phyloP scores from a whole-genome alignment of 1,140 invertebrate genomes.

The Artemia franciscana region DNA sequence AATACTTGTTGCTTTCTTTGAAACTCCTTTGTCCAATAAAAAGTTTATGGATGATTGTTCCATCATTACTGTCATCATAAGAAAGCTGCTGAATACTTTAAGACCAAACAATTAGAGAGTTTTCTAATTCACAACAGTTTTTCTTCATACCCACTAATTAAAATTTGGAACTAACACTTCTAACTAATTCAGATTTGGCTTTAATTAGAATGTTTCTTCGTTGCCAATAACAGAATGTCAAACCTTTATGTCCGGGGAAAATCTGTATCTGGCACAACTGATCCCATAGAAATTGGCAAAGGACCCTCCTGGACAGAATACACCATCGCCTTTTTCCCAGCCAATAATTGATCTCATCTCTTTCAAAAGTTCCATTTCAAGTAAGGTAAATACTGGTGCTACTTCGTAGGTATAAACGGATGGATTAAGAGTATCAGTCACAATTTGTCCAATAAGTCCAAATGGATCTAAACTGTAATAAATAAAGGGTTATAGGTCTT shows the following conservation, averaged over 20 bases:
- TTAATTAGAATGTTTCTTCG: no score
- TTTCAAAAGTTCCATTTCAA: constrained; percentile 47
- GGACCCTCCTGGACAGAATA: constrained; percentile 85
- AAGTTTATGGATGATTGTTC: no score
- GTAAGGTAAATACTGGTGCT: constrained; percentile 62
- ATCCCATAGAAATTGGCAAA: constrained; percentile 89
- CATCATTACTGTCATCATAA: no score
- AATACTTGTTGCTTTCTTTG: no score
- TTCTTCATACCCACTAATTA: no score
- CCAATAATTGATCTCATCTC: constrained; percentile 71
- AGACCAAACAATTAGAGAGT: no score
- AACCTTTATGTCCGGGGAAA: constrained; percentile 56
- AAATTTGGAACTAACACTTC: no score
- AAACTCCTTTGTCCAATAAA: no score
- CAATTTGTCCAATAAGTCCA: constrained; percentile 56
- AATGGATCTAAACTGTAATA: constrained; percentile 49
- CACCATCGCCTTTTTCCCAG: constrained; percentile 48
- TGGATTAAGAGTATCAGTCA: constrained; percentile 60
- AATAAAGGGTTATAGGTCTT: constrained; percentile 8
- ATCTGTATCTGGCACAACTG: constrained; percentile 52
- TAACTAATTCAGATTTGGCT: no score
- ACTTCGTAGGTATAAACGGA: constrained; percentile 77
- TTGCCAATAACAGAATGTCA: no score
- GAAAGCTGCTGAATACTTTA: no score
- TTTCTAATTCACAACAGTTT: no score